Evolutionary conservation across 30 jellyfish, hydroid and myxozoan species (phyloP).

Genomic region (Hydractinia symbiolongicarpus): DNA sequence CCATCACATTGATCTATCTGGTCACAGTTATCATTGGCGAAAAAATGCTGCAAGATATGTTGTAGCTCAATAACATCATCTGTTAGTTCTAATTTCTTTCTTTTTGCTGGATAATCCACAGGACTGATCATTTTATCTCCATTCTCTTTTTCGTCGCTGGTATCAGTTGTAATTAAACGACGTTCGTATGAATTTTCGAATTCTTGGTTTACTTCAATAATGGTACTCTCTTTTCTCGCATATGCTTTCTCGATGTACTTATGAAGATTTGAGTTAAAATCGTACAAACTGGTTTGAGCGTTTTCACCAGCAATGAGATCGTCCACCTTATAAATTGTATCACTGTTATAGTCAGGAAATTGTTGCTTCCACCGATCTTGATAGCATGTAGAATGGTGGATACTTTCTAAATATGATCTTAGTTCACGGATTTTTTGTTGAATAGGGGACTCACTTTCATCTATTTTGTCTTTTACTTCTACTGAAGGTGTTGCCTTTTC

Average conservation of each 20-base stretch:
- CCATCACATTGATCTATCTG: no score
- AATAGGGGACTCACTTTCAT: no score
- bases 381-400: no score
- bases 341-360: no score
- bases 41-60: background rate
- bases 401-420: no score
- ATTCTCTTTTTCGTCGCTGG: background rate
- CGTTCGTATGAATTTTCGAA: background rate
- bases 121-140: slow-evolving; percentile 3
- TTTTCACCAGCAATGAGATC: background rate
- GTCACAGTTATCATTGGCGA: background rate
- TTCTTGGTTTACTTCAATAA: background rate
- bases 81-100: background rate
- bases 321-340: background rate
- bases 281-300: slow-evolving; percentile 2
- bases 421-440: no score
- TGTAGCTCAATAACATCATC: background rate
- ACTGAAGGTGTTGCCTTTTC: no score
- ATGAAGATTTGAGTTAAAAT: background rate
- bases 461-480: no score
- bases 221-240: background rate
- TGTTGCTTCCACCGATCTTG: no score
- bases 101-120: background rate
- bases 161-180: background rate
- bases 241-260: background rate